These are phyloP conservation scores for Otocyon megalotis DNA, from an alignment of 2,113 vertebrate species.

Conservation along the genomic window DNA sequence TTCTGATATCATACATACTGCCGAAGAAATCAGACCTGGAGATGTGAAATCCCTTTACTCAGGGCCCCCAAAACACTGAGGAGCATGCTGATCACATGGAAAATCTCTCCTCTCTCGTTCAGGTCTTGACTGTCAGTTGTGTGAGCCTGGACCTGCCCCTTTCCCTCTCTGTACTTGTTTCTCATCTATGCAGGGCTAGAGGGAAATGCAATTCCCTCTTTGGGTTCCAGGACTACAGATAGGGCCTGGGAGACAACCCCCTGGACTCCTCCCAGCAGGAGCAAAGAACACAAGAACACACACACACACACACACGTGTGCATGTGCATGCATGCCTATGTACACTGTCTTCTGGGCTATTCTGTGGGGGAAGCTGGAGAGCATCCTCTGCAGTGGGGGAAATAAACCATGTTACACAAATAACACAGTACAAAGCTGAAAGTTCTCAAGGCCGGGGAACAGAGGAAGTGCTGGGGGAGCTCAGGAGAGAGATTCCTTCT, in stretches of 20 bases:
- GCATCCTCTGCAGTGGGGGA: constrained; percentile 20
- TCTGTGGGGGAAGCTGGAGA: constrained; percentile 46
- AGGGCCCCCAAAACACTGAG: background rate
- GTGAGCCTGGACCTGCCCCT: background rate
- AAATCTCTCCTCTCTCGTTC: background rate
- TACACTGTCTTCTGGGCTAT: constrained; percentile 25
- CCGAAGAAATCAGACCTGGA: constrained; percentile 10
- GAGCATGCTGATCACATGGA: background rate
- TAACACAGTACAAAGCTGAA: constrained; percentile 71
- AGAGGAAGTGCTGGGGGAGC: constrained; percentile 71
- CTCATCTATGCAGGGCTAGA: background rate
- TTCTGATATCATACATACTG: background rate
- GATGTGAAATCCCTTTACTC: background rate
- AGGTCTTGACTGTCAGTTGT: background rate
- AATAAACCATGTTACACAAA: constrained; percentile 71
- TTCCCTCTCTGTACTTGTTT: constrained; percentile 35
- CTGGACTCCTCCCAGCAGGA: background rate
- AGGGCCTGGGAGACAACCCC: background rate
- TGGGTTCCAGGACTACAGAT: constrained; percentile 47
- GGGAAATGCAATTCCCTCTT: constrained; percentile 4
- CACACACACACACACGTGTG: background rate
- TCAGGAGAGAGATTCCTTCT: constrained; percentile 75
- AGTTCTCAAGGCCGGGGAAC: constrained; percentile 64
- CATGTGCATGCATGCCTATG: no score
- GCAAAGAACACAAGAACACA: background rate